phyloP scores from a whole-genome alignment of 2,888 invertebrate species.

The Drosophila basisetae region DNA sequence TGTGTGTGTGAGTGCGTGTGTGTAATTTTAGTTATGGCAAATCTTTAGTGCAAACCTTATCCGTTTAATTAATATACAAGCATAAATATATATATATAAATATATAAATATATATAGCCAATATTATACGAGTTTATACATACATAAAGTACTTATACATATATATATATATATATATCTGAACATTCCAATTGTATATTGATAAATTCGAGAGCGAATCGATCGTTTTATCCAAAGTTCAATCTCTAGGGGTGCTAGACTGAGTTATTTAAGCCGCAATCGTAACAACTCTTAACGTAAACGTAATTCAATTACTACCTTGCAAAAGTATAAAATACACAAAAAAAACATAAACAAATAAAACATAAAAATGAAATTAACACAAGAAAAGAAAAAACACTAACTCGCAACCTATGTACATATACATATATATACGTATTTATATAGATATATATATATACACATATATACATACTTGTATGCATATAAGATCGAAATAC shows the following conservation, averaged over 20 bases:
- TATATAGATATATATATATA: constrained; percentile 28
- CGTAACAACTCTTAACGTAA: constrained; percentile 53
- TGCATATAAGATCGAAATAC: constrained; percentile 21
- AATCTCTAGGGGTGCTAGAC: constrained; percentile 83
- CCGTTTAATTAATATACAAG: constrained; percentile 20
- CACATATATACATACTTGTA: constrained; percentile 17
- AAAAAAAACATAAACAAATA: constrained; percentile 17
- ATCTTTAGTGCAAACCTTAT: constrained; percentile 51
- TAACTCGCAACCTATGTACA: constrained; percentile 40
- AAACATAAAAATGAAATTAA: constrained; percentile 21
- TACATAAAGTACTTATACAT: constrained; percentile 29
- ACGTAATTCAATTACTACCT: constrained; percentile 73
- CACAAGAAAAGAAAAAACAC: constrained; percentile 9
- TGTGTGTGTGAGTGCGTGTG: constrained; percentile 4
- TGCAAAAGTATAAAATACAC: constrained; percentile 74
- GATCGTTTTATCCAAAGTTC: constrained; percentile 73
- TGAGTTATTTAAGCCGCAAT: constrained; percentile 70
- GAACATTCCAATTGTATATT: constrained; percentile 65
- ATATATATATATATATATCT: constrained; percentile 31
- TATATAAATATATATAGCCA: constrained; percentile 40
- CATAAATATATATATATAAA: constrained; percentile 25
- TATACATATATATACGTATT: constrained; percentile 33
- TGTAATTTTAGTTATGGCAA: constrained; percentile 42
- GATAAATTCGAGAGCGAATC: constrained; percentile 62
- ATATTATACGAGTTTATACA: constrained; percentile 50